phyloP scores from a whole-genome alignment of 2,888 invertebrate species.

The Temnothorax rugatulus region DNA sequence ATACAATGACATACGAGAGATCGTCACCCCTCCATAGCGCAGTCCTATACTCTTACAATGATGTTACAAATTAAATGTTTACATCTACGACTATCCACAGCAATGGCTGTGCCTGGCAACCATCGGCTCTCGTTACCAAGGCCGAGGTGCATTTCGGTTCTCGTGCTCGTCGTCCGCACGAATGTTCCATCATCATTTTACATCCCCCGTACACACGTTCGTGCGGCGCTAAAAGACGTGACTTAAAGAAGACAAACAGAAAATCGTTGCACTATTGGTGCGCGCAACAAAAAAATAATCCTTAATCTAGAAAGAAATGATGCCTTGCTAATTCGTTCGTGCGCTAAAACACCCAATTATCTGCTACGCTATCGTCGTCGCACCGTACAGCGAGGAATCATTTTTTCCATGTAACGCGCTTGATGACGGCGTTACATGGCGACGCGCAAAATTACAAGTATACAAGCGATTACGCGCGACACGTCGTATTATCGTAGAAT shows the following conservation, averaged over 20 bases:
- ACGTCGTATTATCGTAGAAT: conserved; percentile 9
- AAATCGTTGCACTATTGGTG: not conserved
- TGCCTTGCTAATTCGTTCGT: conserved; percentile 12
- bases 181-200: not conserved
- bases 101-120: not conserved
- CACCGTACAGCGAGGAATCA: conserved; percentile 2
- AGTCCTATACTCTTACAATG: not conserved
- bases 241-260: conserved; percentile 16
- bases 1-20: conserved; percentile 17
- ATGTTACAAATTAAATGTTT: conserved; percentile 51
- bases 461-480: conserved; percentile 29
- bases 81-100: conserved; percentile 39
- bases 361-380: not conserved
- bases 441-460: conserved; percentile 41
- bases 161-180: not conserved
- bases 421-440: not conserved
- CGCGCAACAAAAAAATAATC: not conserved
- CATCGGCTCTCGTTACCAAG: conserved; percentile 9
- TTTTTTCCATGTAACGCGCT: not conserved
- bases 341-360: conserved; percentile 27
- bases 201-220: not conserved
- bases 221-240: not conserved
- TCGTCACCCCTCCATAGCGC: conserved; percentile 39
- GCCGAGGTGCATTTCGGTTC: conserved; percentile 17
- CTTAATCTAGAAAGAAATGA: conserved; percentile 27